Conservation (phyloP, 1,140 invertebrate genomes). For the Pantala flavescens region DNA sequence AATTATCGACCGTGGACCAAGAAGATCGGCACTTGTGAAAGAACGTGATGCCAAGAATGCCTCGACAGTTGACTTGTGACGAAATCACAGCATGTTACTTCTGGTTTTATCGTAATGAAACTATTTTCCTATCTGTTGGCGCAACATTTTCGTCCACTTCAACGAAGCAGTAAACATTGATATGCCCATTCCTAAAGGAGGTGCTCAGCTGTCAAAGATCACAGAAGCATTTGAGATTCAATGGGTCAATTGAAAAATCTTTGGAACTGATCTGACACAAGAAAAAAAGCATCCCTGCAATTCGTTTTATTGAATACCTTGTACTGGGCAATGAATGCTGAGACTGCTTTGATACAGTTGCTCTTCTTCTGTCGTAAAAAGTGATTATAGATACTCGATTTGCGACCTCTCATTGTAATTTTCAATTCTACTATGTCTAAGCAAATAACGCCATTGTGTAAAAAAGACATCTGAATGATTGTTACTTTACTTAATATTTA, state of each 20-base stretch:
- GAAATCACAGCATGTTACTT: background rate
- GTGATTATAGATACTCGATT: too few species aligned
- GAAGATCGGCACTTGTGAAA: background rate
- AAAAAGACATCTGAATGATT: too few species aligned
- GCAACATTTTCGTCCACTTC: background rate
- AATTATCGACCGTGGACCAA: background rate
- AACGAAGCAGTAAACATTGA: background rate
- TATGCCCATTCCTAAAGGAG: background rate
- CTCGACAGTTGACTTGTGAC: too few species aligned
- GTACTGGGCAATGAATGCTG: too few species aligned
- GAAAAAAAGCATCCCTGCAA: background rate
- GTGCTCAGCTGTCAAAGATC: background rate
- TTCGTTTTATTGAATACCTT: background rate
- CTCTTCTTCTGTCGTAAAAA: too few species aligned
- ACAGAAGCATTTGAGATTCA: background rate
- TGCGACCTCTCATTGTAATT: too few species aligned
- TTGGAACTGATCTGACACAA: background rate
- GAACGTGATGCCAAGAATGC: background rate
- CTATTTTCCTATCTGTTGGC: background rate
- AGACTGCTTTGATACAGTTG: too few species aligned
- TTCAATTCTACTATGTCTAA: too few species aligned
- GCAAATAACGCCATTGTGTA: too few species aligned
- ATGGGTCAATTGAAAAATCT: conserved; percentile 6
- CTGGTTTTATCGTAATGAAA: background rate
- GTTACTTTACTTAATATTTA: too few species aligned